These are phyloP conservation scores for Botrylloides violaceus DNA, from an alignment of 23 tunicate species.

Conservation along the genomic window DNA sequence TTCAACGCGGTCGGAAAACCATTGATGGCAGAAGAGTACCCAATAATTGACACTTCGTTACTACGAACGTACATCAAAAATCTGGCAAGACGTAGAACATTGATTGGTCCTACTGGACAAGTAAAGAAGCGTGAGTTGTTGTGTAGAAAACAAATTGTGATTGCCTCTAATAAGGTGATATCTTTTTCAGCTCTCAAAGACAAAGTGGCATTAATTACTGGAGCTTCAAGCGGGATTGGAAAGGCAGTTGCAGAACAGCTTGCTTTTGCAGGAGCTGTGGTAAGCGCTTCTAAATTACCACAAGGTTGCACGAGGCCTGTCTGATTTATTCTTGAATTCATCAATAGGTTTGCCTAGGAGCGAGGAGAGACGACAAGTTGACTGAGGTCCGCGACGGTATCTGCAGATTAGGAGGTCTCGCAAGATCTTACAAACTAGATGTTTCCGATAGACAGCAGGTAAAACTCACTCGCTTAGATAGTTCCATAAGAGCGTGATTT, in stretches of 20 bases:
- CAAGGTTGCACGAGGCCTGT: no score
- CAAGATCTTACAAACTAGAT: constrained; percentile 45
- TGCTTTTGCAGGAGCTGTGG: constrained; percentile 70
- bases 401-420: constrained; percentile 17
- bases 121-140: not conserved
- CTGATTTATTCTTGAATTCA: not conserved
- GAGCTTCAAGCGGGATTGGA: constrained; percentile 94
- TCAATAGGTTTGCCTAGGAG: constrained; percentile 90
- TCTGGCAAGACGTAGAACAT: constrained; percentile 5
- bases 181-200: constrained; percentile 32
- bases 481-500: no score
- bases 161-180: not conserved
- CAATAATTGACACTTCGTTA: not conserved
- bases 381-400: constrained; percentile 41
- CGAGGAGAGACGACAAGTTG: constrained; percentile 51
- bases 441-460: constrained; percentile 70
- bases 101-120: not conserved
- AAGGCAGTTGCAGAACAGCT: constrained; percentile 53
- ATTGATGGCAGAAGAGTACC: constrained; percentile 2
- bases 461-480: no score
- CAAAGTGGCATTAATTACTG: constrained; percentile 75
- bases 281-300: no score
- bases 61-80: not conserved
- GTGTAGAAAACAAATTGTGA: no score
- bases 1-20: constrained; percentile 17